Base-by-base conservation (phyloP, 30 jellyfish, hydroid and myxozoan species). In the Hydractinia symbiolongicarpus region DNA sequence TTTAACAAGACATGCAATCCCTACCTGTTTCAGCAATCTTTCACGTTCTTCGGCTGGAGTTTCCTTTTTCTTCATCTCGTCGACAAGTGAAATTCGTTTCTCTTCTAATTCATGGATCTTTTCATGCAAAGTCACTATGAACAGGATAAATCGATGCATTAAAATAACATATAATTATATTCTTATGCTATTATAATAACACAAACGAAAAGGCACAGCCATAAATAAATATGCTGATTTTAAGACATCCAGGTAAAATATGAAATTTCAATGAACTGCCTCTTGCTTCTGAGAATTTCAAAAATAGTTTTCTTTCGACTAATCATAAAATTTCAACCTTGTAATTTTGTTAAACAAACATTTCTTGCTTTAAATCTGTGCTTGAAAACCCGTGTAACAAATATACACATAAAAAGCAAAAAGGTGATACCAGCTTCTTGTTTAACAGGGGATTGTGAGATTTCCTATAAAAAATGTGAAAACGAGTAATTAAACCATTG, bases 401-500 rank as follows among this genome's bases (percentile, higher is more conserved):
- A 30, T 30, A 30, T 30, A 30, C 44, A 30, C 1, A 30, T 30
- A 30, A 30, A 30, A n/a, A n/a, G n/a, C n/a, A n/a, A n/a, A n/a
- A n/a, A n/a, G n/a, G n/a, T n/a, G n/a, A 30, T 30, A 93, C 98
- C 98, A 20, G 96, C 99, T 94, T 94, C 99, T 69, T 94, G 99
- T 66, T 94, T 94, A 44, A 88, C 92, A 6, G 95, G 86, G 5
- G 99, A 94, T 40, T 94, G 99, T 14, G 99, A 87, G 53, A 94
- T 88, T 83, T 94, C 99, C 98, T 93, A 79, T 44, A 74, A 79
- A 15, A 55, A 52, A 79, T 0, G 19, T 13, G 7, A 76, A 0
- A 44, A 72, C 10, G 9, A 5, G n/a, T n/a, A n/a, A n/a, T n/a
- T n/a, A n/a, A n/a, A n/a, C n/a, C n/a, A n/a, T n/a, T n/a, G n/a